Evolutionary conservation across 2,113 vertebrate genomes (phyloP), one percentile per base, ranked within the genome.

Genomic region (Gallinago jamesoni): DNA sequence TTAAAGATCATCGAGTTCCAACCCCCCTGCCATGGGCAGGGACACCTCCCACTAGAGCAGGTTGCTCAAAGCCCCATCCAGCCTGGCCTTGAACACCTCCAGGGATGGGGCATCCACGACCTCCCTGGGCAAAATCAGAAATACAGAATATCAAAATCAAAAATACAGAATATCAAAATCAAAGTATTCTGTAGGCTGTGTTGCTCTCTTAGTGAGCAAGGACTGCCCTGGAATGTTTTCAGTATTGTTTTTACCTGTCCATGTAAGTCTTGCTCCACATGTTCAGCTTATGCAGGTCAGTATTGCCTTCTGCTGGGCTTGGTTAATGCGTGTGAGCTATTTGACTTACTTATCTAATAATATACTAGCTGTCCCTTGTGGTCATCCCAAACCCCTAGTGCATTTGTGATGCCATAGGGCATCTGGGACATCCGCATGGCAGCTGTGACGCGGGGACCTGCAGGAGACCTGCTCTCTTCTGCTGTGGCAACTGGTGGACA

Each of bases 271-370:
- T 47, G 15, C 55, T 80, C 48, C 37, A 52, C 64, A 14, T 35
- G 9, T 48, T 72, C 45, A 55, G 12, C 6, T 70, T 53, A 19
- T 20, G 14, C 47, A 67, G 41, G 69, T 72, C 75, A 89, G 57
- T 41, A 72, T 11, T 55, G 39, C 30, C 68, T 88, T 85, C 69
- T 76, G 31, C 47, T 72, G 13, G 18, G 27, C 35, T 85, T 64
- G 28, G 12, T 79, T 43, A 53, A 62, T 59, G 72, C 2, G 0
- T 1, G 0, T 64, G n/a, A 84, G 37, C 23, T 87, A 15, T 55
- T 79, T 83, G 73, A 53, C n/a, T 55, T 75, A 59, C 22, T 63
- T 68, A 48, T 31, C 39, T 75, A n/a, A 48, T 43, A 63, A 66
- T 31, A 56, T 19, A 31, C 6, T 47, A 35, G 25, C 37, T 83